These are phyloP conservation scores for Ruditapes philippinarum DNA, from an alignment of 1,140 invertebrate species.

Conservation along the genomic window DNA sequence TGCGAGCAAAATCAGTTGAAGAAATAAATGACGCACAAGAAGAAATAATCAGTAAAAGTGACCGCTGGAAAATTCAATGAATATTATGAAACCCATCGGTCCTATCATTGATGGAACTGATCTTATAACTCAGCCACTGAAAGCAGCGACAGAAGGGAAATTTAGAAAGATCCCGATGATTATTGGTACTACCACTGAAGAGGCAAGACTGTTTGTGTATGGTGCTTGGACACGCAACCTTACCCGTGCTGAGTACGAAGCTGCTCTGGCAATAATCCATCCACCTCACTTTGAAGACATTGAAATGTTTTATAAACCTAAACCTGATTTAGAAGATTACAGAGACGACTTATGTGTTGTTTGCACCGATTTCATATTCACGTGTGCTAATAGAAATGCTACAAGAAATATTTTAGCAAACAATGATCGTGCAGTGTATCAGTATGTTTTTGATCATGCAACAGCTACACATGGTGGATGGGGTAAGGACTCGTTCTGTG, in stretches of 20 bases:
- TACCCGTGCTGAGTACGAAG: conserved; percentile 3
- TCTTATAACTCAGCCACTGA: conserved; percentile 50
- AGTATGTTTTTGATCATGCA: conserved; percentile 79
- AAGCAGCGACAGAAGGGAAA: conserved; percentile 42
- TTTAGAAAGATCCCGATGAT: conserved; percentile 72
- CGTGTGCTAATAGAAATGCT: conserved; percentile 67
- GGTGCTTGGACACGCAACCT: conserved; percentile 66
- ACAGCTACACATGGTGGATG: conserved; percentile 76
- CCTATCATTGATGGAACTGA: conserved; percentile 71
- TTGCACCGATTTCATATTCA: conserved; percentile 72
- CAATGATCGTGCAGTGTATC: conserved; percentile 64
- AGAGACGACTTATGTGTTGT: conserved; percentile 59
- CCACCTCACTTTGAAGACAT: conserved; percentile 21
- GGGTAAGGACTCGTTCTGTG: conserved; percentile 78
- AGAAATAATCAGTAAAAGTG: conserved; percentile 47
- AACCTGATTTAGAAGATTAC: conserved; percentile 56
- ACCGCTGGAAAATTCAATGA: conserved; percentile 71
- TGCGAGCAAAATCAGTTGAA: conserved; percentile 4
- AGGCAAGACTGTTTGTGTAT: conserved; percentile 73
- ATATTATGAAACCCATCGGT: conserved; percentile 74
- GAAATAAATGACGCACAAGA: conserved; percentile 52
- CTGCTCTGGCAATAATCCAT: not conserved
- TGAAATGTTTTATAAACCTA: conserved; percentile 67
- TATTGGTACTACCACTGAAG: conserved; percentile 71
- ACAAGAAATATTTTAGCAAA: conserved; percentile 50